Evolutionary conservation across 2,797 vertebrate species (phyloP), one percentile per base, ranked within the genome.

Genomic region (Balearica regulorum): DNA sequence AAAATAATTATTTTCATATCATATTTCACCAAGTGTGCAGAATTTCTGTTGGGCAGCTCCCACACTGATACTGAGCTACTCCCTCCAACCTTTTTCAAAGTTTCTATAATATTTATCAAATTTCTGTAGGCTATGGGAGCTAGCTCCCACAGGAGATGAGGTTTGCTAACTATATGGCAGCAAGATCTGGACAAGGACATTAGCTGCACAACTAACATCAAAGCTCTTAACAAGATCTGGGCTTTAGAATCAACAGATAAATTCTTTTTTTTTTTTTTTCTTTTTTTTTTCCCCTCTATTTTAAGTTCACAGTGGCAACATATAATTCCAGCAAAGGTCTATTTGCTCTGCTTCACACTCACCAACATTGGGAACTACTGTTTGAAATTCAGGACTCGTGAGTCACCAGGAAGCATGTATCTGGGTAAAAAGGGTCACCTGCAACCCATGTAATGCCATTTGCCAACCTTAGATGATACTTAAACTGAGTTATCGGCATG

Each of bases 231-330:
- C 11, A 39, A 77, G 41, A 51, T 12, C 20, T 57, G 14, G 9
- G 28, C 48, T 78, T 88, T 61, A 49, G 33, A n/a, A 62, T 20
- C 35, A 55, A 55, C 8, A 78, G 18, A 53, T 29, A 58, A 69
- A 57, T 31, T 13, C 14, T 29, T 33, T 0, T 4, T 16, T 7
- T 3, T 0, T 4, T 15, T 4, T 3, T 9, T 26, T 46, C 5
- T 7, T 7, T 37, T 24, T 7, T 10, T 9, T 31, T 51, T 6
- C 7, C 6, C 28, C 9, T 6, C 5, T 25, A 16, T 49, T 43
- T 39, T 71, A 77, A 72, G 26, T 8, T 82, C 16, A 64, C 41
- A 48, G 37, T 22, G 5, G 31, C 31, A 48, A 16, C 7, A 10
- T 25, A 1, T 33, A 48, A 61, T 48, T 65, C 31, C 37, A 79